phyloP scores from a whole-genome alignment of 2,888 invertebrate species.

The Sympetrum striolatum region DNA sequence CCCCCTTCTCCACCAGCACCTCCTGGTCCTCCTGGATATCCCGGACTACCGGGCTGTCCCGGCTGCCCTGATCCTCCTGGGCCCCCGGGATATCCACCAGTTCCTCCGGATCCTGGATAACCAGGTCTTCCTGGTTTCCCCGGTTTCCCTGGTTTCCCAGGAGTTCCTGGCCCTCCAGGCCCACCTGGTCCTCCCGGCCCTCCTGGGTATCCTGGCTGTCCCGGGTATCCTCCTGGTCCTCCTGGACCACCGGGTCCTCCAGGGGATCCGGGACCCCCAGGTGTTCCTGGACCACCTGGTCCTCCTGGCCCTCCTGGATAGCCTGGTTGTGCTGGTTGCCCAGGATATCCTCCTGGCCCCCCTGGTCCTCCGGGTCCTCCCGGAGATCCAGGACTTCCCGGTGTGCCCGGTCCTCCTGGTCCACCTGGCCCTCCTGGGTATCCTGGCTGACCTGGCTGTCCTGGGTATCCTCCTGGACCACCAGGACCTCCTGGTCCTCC shows the following conservation, averaged over 20 bases:
- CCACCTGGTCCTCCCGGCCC: not conserved
- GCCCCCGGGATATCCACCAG: slow-evolving; percentile 48
- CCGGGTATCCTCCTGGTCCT: slow-evolving; percentile 55
- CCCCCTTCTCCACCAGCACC: slow-evolving; percentile 56
- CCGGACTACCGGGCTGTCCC: slow-evolving; percentile 53
- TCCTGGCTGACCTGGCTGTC: slow-evolving; percentile 50
- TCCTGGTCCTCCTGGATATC: slow-evolving; percentile 50
- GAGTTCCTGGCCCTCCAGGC: slow-evolving; percentile 45
- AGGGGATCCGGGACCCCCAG: slow-evolving; percentile 54
- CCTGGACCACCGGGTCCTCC: slow-evolving; percentile 56
- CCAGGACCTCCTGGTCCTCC: slow-evolving; percentile 47
- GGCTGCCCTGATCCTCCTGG: slow-evolving; percentile 54
- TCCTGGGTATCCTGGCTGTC: slow-evolving; percentile 45
- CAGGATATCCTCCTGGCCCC: slow-evolving; percentile 7
- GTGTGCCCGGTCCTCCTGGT: slow-evolving; percentile 41
- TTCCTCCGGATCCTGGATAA: slow-evolving; percentile 51
- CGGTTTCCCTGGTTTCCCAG: slow-evolving; percentile 48
- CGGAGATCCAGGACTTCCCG: slow-evolving; percentile 51
- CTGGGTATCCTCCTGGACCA: slow-evolving; percentile 54
- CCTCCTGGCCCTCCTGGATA: slow-evolving; percentile 48
- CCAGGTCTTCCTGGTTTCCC: slow-evolving; percentile 46
- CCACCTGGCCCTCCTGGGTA: slow-evolving; percentile 49
- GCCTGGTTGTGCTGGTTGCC: slow-evolving; percentile 49
- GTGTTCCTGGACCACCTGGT: slow-evolving; percentile 49
- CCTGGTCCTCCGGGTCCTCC: slow-evolving; percentile 47